Evolutionary conservation across 2,113 vertebrate species (phyloP).

Genomic region (Scomber japonicus): DNA sequence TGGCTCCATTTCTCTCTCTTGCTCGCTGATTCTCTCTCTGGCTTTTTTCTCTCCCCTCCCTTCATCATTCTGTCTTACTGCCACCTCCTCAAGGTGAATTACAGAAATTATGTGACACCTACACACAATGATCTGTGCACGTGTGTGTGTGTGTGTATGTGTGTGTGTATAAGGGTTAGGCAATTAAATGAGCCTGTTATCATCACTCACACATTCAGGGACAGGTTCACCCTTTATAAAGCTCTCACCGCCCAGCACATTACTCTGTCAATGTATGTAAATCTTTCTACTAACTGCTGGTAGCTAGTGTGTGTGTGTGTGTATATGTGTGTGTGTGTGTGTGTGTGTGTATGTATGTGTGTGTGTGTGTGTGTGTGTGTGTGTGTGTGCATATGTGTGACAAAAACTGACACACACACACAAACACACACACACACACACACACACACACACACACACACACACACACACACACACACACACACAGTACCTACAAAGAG

Average conservation of each 20-base stretch:
- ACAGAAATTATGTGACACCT: constrained; percentile 43
- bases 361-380: constrained; percentile 6
- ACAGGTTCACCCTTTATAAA: constrained; percentile 67
- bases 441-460: constrained; percentile 8
- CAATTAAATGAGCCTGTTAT: constrained; percentile 75
- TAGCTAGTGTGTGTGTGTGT: constrained; percentile 18
- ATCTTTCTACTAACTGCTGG: constrained; percentile 62
- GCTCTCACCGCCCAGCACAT: constrained; percentile 60
- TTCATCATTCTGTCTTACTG: constrained; percentile 42
- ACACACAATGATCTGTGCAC: constrained; percentile 40
- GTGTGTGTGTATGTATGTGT: constrained; percentile 6
- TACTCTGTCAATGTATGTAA: constrained; percentile 76
- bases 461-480: constrained; percentile 52
- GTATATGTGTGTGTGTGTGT: background rate
- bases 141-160: constrained; percentile 17
- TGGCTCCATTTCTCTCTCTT: constrained; percentile 4
- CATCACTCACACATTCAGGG: constrained; percentile 76
- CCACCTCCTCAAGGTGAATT: constrained; percentile 64
- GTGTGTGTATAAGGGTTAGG: constrained; percentile 39
- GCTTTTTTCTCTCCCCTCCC: constrained; percentile 15
- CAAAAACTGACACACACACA: constrained; percentile 9
- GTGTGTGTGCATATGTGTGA: background rate
- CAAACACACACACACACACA: constrained; percentile 52
- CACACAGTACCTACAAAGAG: background rate
- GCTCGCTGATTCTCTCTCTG: constrained; percentile 1